Conservation (phyloP, 2,797 vertebrate genomes). For the Triplophysa bombifrons region DNA sequence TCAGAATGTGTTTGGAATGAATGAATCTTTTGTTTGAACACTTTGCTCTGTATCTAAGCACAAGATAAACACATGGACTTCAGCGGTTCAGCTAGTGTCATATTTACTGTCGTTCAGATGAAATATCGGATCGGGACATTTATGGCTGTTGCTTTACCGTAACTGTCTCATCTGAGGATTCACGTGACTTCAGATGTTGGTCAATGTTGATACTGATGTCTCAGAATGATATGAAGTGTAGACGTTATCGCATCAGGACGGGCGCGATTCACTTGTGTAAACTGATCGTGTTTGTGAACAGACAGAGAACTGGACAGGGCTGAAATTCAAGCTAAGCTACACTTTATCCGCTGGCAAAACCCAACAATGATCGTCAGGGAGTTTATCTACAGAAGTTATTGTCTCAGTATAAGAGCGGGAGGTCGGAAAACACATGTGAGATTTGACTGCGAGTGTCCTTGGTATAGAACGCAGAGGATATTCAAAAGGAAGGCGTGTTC, state of each 20-base stretch:
- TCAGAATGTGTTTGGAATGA: too few species aligned
- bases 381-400: neutral
- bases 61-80: neutral
- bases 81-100: neutral
- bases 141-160: neutral
- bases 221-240: conserved; percentile 6
- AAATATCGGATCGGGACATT: neutral
- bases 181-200: neutral
- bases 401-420: neutral
- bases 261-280: neutral
- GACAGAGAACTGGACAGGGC: too few species aligned
- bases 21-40: too few species aligned
- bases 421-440: neutral
- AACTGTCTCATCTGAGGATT: neutral
- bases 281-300: too few species aligned
- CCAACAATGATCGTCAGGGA: neutral
- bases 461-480: conserved; percentile 7
- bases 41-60: neutral
- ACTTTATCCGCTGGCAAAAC: neutral
- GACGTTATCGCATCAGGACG: neutral
- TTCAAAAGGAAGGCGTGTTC: conserved; percentile 29
- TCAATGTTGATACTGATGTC: neutral
- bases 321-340: too few species aligned
- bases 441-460: neutral
- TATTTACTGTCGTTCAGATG: neutral